Evolutionary conservation across 1,140 invertebrate genomes (phyloP).

Genomic region (Penaeus vannamei): DNA sequence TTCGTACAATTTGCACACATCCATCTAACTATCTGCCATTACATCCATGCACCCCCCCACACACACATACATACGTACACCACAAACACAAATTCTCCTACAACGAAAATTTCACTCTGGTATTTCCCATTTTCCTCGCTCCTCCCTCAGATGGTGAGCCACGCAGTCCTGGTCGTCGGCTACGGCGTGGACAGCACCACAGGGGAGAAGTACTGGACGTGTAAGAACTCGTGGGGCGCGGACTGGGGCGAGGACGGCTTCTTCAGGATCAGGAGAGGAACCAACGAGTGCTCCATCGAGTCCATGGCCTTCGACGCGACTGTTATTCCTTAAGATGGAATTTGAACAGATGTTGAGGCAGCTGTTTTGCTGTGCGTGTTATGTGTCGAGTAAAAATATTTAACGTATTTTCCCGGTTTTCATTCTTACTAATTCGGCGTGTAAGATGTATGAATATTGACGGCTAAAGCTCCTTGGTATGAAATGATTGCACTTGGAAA

Average conservation of each 20-base stretch:
- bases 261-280: slow-evolving; percentile 74
- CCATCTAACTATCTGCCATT: too few relatives aligned
- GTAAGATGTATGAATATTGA: too few relatives aligned
- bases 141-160: slow-evolving; percentile 71
- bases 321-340: slow-evolving; percentile 61
- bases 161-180: slow-evolving; percentile 75
- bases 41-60: too few relatives aligned
- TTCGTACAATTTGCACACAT: too few relatives aligned
- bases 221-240: slow-evolving; percentile 76
- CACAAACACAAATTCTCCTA: neutral
- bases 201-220: slow-evolving; percentile 72
- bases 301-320: slow-evolving; percentile 70
- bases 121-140: neutral
- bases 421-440: too few relatives aligned
- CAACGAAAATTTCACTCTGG: neutral
- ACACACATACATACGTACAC: too few relatives aligned
- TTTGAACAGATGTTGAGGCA: too few relatives aligned
- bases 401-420: too few relatives aligned
- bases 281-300: slow-evolving; percentile 74
- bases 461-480: too few relatives aligned
- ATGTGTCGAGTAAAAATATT: too few relatives aligned
- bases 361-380: too few relatives aligned
- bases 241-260: slow-evolving; percentile 76
- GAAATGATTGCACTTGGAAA: too few relatives aligned
- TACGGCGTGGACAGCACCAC: slow-evolving; percentile 73